These are phyloP conservation scores for Hololepta plana DNA, from an alignment of 2,888 invertebrate species.

Conservation along the genomic window DNA sequence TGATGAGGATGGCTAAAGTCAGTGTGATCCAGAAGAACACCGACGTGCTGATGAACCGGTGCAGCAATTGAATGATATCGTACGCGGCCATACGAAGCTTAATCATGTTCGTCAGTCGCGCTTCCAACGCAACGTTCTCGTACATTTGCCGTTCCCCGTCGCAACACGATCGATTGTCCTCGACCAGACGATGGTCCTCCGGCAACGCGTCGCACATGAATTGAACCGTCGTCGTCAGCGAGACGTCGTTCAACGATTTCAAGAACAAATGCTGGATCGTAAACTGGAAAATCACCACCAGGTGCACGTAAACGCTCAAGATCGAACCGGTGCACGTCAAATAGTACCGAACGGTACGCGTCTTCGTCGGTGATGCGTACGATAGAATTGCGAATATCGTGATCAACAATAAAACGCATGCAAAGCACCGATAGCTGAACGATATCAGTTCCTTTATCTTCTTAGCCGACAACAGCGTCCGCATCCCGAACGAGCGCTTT, in stretches of 20 bases:
- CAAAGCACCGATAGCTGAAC: slow-evolving; percentile 2
- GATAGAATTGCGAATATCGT: slow-evolving; percentile 4
- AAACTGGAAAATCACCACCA: slow-evolving; percentile 5
- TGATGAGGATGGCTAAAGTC: slow-evolving; percentile 10
- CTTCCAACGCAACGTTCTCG: slow-evolving; percentile 4
- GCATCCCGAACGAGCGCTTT: slow-evolving; percentile 7
- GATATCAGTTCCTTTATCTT: slow-evolving; percentile 3
- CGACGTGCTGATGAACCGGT: slow-evolving; percentile 9
- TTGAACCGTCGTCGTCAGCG: too few relatives aligned
- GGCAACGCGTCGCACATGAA: slow-evolving; percentile 1
- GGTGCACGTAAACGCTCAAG: slow-evolving; percentile 5
- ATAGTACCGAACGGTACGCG: slow-evolving; percentile 4
- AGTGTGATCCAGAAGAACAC: slow-evolving; percentile 10
- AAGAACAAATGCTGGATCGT: slow-evolving; percentile 2
- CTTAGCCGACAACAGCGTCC: slow-evolving; percentile 6
- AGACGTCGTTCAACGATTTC: slow-evolving; percentile 1
- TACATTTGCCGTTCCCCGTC: background rate
- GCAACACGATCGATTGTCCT: background rate
- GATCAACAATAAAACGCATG: too few relatives aligned
- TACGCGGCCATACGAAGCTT: slow-evolving; percentile 9
- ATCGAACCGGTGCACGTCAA: slow-evolving; percentile 4
- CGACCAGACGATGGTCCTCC: background rate
- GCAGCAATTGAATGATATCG: slow-evolving; percentile 7
- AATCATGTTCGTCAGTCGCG: slow-evolving; percentile 7
- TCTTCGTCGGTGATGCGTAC: background rate